Percentiles rank a stretch among this genome's conserved stretches.
phyloP scores from a whole-genome alignment of 1,140 invertebrate species.

The Platyura marginata region DNA sequence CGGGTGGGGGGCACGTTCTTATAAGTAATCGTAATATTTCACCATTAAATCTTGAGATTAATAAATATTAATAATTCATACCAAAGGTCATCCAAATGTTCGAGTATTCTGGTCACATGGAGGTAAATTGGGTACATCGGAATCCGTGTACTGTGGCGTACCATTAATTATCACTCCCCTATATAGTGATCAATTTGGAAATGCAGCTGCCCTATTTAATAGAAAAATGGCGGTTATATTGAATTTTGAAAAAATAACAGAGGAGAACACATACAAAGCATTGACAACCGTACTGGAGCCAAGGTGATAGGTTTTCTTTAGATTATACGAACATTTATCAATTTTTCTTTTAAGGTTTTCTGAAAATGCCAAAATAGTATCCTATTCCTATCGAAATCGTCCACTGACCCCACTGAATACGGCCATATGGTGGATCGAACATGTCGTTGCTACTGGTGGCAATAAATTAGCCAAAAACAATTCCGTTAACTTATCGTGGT shows the following conservation, averaged over 20 bases:
- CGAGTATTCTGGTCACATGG: conserved; percentile 52
- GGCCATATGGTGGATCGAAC: conserved; percentile 34
- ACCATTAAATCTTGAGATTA: too few relatives aligned
- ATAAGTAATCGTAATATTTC: too few relatives aligned
- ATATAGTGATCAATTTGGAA: conserved; percentile 44
- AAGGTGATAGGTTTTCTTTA: too few relatives aligned
- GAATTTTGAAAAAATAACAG: too few relatives aligned
- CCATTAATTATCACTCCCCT: conserved; percentile 57
- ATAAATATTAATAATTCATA: too few relatives aligned
- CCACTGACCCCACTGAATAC: conserved; percentile 27
- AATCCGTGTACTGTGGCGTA: conserved; percentile 52
- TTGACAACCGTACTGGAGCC: too few relatives aligned
- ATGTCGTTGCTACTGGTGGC: conserved; percentile 29
- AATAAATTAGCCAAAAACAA: conserved; percentile 23
- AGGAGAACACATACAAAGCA: too few relatives aligned
- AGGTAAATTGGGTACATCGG: conserved; percentile 50
- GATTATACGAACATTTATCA: too few relatives aligned
- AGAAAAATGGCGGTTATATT: conserved; percentile 37
- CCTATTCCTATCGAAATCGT: conserved; percentile 28
- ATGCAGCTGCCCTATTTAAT: conserved; percentile 32
- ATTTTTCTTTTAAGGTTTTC: conserved; percentile 24
- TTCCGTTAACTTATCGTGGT: conserved; percentile 33
- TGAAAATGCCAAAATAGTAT: conserved; percentile 24
- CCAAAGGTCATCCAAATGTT: conserved; percentile 44
- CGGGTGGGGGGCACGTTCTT: too few relatives aligned